phyloP scores from a whole-genome alignment of 2,113 vertebrate genomes.

The Leptodactylus fuscus region DNA sequence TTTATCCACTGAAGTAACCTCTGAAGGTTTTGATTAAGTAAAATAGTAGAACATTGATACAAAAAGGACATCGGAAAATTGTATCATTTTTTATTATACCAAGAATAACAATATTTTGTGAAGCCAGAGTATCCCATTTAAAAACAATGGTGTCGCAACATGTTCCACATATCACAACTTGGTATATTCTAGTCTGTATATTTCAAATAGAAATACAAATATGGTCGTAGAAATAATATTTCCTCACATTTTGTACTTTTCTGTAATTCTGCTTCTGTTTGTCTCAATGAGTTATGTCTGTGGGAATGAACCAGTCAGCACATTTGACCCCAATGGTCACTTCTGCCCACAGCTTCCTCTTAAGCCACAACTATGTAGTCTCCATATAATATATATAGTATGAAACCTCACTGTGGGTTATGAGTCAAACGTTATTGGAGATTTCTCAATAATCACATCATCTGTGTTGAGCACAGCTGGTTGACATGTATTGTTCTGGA shows the following conservation, averaged over 20 bases:
- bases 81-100: too few relatives aligned
- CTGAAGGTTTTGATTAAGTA: too few relatives aligned
- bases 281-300: background rate
- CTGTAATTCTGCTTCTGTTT: too few relatives aligned
- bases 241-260: background rate
- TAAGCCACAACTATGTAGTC: background rate
- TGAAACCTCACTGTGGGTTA: background rate
- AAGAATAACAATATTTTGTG: too few relatives aligned
- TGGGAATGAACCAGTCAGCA: background rate
- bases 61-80: too few relatives aligned
- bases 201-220: background rate
- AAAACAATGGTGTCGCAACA: background rate
- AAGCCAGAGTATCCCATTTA: background rate
- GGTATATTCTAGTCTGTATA: background rate
- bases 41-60: too few relatives aligned
- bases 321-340: background rate
- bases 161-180: background rate
- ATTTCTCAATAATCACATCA: background rate
- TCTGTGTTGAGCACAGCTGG: background rate
- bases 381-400: background rate
- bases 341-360: background rate
- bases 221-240: background rate
- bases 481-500: background rate
- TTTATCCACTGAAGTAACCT: too few relatives aligned
- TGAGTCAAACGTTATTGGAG: background rate